A percentile compares a stretch with the other conserved stretches of the same genome.
phyloP scores from a whole-genome alignment of 1,140 invertebrate species.

The Temnothorax curvispinosus region DNA sequence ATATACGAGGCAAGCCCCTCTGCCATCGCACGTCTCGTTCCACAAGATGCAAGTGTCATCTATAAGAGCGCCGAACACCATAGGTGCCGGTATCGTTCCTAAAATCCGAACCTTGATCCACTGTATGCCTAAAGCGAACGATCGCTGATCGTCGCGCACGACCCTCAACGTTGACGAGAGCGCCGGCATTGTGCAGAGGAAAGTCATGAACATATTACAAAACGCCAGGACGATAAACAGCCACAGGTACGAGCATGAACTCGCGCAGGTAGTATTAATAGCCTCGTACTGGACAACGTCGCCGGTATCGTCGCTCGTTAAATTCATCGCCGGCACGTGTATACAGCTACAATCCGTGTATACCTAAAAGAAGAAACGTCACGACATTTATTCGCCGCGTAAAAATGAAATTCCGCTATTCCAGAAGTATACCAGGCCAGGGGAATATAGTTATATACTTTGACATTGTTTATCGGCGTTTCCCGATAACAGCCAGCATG shows the following conservation, averaged over 20 bases:
- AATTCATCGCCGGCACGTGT: conserved; percentile 60
- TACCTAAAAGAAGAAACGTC: conserved; percentile 74
- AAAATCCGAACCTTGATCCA: conserved; percentile 93
- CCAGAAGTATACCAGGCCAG: background rate
- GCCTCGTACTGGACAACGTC: conserved; percentile 85
- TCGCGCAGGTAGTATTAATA: conserved; percentile 88
- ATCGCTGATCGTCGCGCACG: conserved; percentile 92
- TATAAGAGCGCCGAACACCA: conserved; percentile 94
- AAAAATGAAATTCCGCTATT: background rate
- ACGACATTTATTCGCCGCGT: background rate
- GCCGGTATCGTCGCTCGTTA: conserved; percentile 63
- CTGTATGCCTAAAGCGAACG: conserved; percentile 94
- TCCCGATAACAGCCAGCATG: conserved; percentile 91
- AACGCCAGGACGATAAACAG: conserved; percentile 90
- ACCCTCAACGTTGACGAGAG: conserved; percentile 92
- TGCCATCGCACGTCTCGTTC: conserved; percentile 88
- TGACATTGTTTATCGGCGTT: conserved; percentile 76
- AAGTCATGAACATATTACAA: conserved; percentile 91
- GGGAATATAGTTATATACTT: conserved; percentile 57
- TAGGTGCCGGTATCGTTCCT: conserved; percentile 95
- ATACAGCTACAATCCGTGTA: conserved; percentile 88
- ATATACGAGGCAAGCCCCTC: conserved; percentile 90
- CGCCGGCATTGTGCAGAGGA: conserved; percentile 92
- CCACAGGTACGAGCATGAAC: conserved; percentile 88
- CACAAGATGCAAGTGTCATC: conserved; percentile 94